Conservation (phyloP, 1,140 invertebrate species). For the Phymastichus coffea region DNA sequence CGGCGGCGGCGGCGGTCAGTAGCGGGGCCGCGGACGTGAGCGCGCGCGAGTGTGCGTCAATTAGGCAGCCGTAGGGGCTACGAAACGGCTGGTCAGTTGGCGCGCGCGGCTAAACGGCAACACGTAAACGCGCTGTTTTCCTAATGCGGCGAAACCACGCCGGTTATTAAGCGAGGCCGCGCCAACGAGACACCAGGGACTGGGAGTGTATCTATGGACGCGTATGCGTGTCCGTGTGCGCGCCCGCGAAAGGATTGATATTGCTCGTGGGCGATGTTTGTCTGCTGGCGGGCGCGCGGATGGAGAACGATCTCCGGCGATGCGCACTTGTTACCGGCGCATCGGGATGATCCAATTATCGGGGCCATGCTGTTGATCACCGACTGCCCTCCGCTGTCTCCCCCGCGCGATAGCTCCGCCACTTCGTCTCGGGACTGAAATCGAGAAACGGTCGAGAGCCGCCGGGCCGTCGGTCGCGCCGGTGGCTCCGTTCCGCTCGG, state of each 20-base stretch:
- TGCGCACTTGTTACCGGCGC: constrained; percentile 11
- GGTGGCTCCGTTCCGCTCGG: too few relatives aligned
- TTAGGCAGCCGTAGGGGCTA: too few relatives aligned
- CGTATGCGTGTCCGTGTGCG: constrained; percentile 29
- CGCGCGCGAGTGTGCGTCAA: background rate
- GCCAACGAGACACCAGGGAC: constrained; percentile 53
- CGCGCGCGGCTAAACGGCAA: background rate
- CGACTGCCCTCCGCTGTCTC: too few relatives aligned
- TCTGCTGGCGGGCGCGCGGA: background rate
- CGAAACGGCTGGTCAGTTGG: background rate
- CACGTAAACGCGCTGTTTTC: constrained; percentile 1
- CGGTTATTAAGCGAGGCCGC: constrained; percentile 18
- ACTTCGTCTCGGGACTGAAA: too few relatives aligned
- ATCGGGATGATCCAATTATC: constrained; percentile 20
- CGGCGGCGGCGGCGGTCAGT: too few relatives aligned
- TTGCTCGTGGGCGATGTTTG: background rate
- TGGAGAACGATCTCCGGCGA: background rate
- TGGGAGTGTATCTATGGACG: constrained; percentile 35
- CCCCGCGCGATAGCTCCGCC: too few relatives aligned
- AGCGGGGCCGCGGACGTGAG: background rate
- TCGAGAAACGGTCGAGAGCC: too few relatives aligned
- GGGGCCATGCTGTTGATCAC: constrained; percentile 7
- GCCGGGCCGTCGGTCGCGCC: too few relatives aligned
- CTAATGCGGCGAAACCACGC: constrained; percentile 19
- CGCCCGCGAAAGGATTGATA: constrained; percentile 49